Evolutionary conservation across 2,888 invertebrate species (phyloP), one percentile per base, ranked within the genome.

Genomic region (Dynastes maya): DNA sequence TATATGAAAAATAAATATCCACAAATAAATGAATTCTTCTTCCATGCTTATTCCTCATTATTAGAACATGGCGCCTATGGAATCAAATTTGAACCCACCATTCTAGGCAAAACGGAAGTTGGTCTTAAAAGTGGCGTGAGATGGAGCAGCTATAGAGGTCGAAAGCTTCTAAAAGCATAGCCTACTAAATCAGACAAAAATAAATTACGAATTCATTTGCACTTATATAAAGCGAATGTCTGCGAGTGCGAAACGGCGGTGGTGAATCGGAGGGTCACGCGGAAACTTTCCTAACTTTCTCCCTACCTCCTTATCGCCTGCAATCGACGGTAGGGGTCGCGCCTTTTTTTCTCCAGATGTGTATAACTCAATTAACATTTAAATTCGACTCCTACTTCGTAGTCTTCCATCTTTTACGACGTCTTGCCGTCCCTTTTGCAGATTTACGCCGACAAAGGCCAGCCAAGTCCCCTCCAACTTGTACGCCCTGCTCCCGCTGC

Each of bases 321-420:
- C 45, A 11, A 45, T 45, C 29, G 61, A 29, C 11, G 61, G 8
- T 11, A 63, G 16, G 13, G 55, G n/a, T 63, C 29, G 63, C n/a
- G 29, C 9, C 63, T 32, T 29, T 32, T 22, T 29, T 9, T 16
- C 22, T 13, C 55, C 63, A 63, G 29, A 63, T 63, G 63, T 29
- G 63, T 63, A 63, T 63, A 63, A 63, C 63, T 63, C 63, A 63
- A 63, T 63, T 63, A 63, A 63, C 63, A 32, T 63, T 63, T 63
- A 63, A 63, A 63, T 63, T 29, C 29, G 4, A 22, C 55, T n/a
- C 55, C 55, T 55, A 55, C 55, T 55, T 55, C 45, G 45, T 11
- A 11, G 45, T 45, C 45, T 45, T 45, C 45, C 45, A 45, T 45
- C 11, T 45, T 45, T 45, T 45, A 45, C 45, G 11, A 11, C 45